Base-by-base conservation (phyloP, 2,113 vertebrate genomes). In the Panurus biarmicus region DNA sequence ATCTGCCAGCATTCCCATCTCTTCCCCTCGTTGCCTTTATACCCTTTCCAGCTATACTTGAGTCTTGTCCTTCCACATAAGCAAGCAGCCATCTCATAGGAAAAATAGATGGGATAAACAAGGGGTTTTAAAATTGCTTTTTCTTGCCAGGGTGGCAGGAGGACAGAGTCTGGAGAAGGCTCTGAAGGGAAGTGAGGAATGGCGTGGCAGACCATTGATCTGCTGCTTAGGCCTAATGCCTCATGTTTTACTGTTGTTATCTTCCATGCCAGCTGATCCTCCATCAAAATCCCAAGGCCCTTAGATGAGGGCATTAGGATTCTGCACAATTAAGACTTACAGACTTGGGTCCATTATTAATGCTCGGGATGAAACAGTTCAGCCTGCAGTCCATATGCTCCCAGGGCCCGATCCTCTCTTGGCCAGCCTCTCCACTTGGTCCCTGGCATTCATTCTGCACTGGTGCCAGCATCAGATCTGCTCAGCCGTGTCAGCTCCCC, bases 341-440 rank as follows among this genome's bases (percentile, higher is more conserved):
- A 90, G 93, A 76, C 71, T 91, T 93, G 1, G 22, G 91, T 76
- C 95, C 74, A 33, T 96, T 95, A 91, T 95, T 96, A 96, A 94
- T 85, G 91, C 84, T 93, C 0, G 31, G 91, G 70, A 82, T 97
- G 93, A 90, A 94, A 42, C 64, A 60, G 75, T 95, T 94, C 95
- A 94, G 93, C 89, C 75, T 66, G 60, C 64, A 91, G 87, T 91
- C 93, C 89, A 85, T 96, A 94, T 96, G 95, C 91, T 96, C 87
- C 82, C 75, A 11, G 87, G 89, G 85, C 91, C 93, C 74, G 35
- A 95, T 95, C 79, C 85, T 94, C 78, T 66, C 75, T 76, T 91
- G 93, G 89, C 93, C 72, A 60, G 51, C 54, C 54, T 91, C 64
- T 71, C 64, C 4, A 3, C 4, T 10, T 14, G 33, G 78, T 87